Percentiles rank a stretch among this genome's conserved stretches.
These are phyloP conservation scores for Eristalis pertinax DNA, from an alignment of 2,888 invertebrate genomes.

Conservation along the genomic window DNA sequence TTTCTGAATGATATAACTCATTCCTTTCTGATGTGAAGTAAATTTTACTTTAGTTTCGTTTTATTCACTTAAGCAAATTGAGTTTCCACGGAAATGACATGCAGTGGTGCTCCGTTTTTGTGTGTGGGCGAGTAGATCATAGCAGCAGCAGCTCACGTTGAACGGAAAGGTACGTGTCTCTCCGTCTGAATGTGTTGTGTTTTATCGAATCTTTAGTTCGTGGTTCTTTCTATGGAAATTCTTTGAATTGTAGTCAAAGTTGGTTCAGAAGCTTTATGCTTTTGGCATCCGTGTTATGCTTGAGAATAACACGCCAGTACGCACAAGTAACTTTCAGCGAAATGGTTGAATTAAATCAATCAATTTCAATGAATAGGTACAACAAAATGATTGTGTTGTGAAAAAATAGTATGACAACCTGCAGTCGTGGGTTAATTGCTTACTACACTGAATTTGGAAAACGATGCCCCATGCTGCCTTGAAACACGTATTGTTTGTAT, in stretches of 20 bases:
- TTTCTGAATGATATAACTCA: background rate
- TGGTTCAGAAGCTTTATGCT: background rate
- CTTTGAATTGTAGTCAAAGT: background rate
- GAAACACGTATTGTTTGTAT: too few relatives aligned
- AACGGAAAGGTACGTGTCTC: background rate
- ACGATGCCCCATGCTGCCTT: too few relatives aligned
- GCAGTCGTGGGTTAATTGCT: too few relatives aligned
- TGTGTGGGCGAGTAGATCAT: background rate
- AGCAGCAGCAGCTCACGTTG: background rate
- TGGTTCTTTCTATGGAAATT: background rate
- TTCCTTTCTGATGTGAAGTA: constrained; percentile 5
- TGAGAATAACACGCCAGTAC: background rate
- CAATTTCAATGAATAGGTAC: too few relatives aligned
- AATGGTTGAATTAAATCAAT: too few relatives aligned
- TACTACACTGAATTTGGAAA: too few relatives aligned
- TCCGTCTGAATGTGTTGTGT: background rate
- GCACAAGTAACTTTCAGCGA: background rate
- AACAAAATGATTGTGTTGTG: too few relatives aligned
- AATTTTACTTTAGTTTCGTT: constrained; percentile 8
- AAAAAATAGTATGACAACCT: too few relatives aligned
- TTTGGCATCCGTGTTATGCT: background rate
- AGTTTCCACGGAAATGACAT: background rate
- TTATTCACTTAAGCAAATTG: constrained; percentile 10
- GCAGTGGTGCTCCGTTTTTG: background rate
- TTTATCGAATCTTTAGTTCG: background rate